Conservation (phyloP, 2,888 invertebrate genomes). For the Pedicia rivosa region DNA sequence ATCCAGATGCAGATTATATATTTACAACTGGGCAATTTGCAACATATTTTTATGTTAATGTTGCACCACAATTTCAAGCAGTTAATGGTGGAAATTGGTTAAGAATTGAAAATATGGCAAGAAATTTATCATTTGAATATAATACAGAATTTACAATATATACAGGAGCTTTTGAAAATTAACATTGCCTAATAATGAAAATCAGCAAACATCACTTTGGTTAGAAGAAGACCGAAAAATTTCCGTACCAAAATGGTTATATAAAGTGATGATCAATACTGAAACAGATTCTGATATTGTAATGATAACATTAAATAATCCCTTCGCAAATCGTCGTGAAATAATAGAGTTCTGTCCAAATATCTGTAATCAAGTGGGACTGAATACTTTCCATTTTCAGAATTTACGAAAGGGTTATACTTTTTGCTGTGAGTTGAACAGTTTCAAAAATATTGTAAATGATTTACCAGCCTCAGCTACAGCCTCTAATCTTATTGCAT, state of each 20-base stretch:
- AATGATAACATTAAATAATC: conserved; percentile 36
- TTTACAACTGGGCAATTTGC: conserved; percentile 29
- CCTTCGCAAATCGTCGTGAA: conserved; percentile 15
- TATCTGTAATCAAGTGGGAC: conserved; percentile 14
- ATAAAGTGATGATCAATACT: conserved; percentile 32
- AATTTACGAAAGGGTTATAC: conserved; percentile 16
- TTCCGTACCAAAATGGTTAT: conserved; percentile 32
- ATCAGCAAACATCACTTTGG: conserved; percentile 2
- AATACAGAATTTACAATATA: conserved; percentile 23
- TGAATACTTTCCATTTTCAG: conserved; percentile 12
- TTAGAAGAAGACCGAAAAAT: conserved; percentile 23
- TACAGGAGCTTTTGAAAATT: conserved; percentile 30
- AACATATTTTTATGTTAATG: conserved; percentile 34
- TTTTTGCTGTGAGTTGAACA: conserved; percentile 15
- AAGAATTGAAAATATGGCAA: conserved; percentile 25
- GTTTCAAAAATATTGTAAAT: conserved; percentile 7
- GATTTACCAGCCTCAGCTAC: conserved; percentile 7
- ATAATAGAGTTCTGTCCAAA: conserved; percentile 15
- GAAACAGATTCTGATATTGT: conserved; percentile 28
- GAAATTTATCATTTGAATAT: conserved; percentile 23
- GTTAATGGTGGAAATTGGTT: conserved; percentile 34
- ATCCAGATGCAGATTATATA: conserved; percentile 31
- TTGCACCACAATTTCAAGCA: conserved; percentile 32
- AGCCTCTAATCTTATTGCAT: too few relatives aligned
- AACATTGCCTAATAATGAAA: conserved; percentile 19